Evolutionary conservation across 92 coral and sea anemone genomes (phyloP), one percentile per base, ranked within the genome.

Genomic region (Porites lobata): DNA sequence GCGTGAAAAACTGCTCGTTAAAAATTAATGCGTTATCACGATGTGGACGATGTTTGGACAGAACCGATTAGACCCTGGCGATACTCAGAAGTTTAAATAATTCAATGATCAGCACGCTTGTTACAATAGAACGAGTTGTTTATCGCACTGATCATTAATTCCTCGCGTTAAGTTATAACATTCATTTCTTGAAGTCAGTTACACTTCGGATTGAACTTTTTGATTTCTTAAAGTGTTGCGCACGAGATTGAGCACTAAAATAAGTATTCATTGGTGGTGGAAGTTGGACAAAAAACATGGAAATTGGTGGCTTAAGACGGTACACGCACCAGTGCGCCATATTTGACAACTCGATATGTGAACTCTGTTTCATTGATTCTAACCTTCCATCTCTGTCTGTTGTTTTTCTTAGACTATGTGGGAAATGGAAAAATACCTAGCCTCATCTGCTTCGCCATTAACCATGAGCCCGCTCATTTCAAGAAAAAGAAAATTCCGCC

Each of bases 341-440:
- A 65, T 79, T 85, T 86, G 58, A 73, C 79, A 76, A 20, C 47
- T 62, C 32, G 47, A 32, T 83, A 50, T 14, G 1, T 56, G 14
- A 56, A 72, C 32, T n/a, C 14, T 24, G 43, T 53, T 22, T 24
- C 21, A 69, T 65, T 79, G 66, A 50, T 77, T 38, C 81, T 79
- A 52, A 50, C 62, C 53, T 82, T 24, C 11, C 1, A 29, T 52
- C 53, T 29, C 63, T 58, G 18, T 18, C 71, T 69, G 32, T 79
- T 84, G 63, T 91, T 26, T 29, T 72, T 70, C 84, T 71, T 78
- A 97, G 98, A 94, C 98, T 22, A 90, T 98, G 81, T 92, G 92
- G 88, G 99, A 98, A 90, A 98, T 98, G 99, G 99, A 98, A 53
- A 92, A 82, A 79, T 98, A 98, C 59, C 87, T 98, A 58, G 90